phyloP scores from a whole-genome alignment of 2,113 vertebrate genomes.

The Nanorana parkeri region DNA sequence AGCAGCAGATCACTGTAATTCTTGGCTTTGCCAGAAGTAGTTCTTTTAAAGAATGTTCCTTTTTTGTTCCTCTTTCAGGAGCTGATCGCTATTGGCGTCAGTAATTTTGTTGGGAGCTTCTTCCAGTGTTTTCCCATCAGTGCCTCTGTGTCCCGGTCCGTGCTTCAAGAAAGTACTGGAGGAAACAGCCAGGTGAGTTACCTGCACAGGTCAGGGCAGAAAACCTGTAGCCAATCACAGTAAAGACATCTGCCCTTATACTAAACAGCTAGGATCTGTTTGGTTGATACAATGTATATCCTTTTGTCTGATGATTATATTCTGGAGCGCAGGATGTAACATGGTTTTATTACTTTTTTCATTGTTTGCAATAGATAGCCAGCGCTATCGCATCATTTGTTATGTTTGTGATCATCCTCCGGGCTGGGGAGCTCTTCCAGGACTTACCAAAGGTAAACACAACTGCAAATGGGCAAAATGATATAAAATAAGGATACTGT shows the following conservation, averaged over 20 bases:
- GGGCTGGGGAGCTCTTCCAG: constrained; percentile 87
- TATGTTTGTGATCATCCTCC: constrained; percentile 87
- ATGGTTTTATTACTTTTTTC: rapidly evolving
- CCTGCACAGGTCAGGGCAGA: neutral
- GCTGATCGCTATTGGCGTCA: constrained; percentile 87
- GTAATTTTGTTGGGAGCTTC: constrained; percentile 85
- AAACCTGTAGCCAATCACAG: neutral
- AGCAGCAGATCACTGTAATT: no score
- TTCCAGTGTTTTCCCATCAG: constrained; percentile 94
- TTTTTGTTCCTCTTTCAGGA: constrained; percentile 73
- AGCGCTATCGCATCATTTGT: constrained; percentile 86
- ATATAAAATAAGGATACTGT: no score
- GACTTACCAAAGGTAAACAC: constrained; percentile 87
- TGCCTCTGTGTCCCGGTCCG: constrained; percentile 91
- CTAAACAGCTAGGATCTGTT: no score
- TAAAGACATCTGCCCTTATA: no score
- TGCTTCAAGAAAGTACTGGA: constrained; percentile 90
- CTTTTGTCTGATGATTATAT: no score
- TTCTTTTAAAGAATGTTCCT: no score
- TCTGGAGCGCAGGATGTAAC: neutral
- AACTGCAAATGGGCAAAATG: no score
- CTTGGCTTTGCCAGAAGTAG: no score
- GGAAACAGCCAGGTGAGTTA: constrained; percentile 87
- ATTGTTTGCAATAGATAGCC: constrained; percentile 76
- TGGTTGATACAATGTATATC: no score